A percentile compares a stretch with the other conserved stretches of the same genome.
phyloP scores from a whole-genome alignment of 2,888 invertebrate species.

The Ormyrus rosae region DNA sequence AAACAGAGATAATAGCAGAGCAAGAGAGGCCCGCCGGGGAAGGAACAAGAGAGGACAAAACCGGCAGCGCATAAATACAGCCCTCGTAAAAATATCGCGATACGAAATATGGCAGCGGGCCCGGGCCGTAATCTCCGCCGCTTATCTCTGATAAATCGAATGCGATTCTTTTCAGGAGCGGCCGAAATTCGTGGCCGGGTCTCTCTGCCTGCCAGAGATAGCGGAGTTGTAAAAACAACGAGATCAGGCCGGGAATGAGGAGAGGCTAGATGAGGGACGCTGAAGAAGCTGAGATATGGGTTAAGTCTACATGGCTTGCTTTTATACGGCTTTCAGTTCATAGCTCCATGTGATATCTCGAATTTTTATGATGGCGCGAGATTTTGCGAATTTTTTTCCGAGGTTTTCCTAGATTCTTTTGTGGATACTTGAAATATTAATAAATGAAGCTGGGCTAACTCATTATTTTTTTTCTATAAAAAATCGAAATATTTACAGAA shows the following conservation, averaged over 20 bases:
- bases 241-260: neutral
- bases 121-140: neutral
- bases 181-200: neutral
- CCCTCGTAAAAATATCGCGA: constrained; percentile 33
- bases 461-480: no score
- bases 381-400: no score
- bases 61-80: constrained; percentile 37
- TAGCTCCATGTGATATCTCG: no score
- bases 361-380: no score
- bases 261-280: neutral
- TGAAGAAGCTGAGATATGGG: no score
- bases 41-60: constrained; percentile 4
- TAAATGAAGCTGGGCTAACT: no score
- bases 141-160: constrained; percentile 45
- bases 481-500: no score
- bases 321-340: no score
- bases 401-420: no score
- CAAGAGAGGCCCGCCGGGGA: neutral
- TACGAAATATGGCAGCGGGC: constrained; percentile 33
- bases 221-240: neutral
- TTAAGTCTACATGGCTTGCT: no score
- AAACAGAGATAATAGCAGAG: constrained; percentile 19
- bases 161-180: constrained; percentile 12
- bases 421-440: no score
- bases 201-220: no score